Conservation (phyloP, 1,140 invertebrate species). For the Meteorus sp. region DNA sequence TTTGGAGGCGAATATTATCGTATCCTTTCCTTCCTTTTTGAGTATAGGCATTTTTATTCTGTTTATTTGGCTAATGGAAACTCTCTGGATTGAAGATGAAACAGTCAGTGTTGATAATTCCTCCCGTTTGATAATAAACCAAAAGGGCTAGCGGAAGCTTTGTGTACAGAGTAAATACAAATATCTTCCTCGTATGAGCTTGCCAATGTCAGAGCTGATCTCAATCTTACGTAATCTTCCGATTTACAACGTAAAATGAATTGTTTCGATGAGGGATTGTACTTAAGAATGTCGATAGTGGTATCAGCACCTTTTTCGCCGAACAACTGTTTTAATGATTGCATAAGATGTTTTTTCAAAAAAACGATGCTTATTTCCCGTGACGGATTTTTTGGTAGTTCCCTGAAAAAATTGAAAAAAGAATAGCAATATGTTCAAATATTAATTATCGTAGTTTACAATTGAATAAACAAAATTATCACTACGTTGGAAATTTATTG, state of each 20-base stretch:
- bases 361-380: constrained; percentile 53
- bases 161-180: constrained; percentile 63
- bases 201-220: constrained; percentile 62
- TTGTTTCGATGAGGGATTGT: constrained; percentile 50
- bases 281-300: constrained; percentile 64
- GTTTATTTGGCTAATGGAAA: constrained; percentile 40
- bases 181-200: constrained; percentile 57
- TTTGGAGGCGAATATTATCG: constrained; percentile 80
- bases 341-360: constrained; percentile 63
- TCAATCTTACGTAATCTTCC: constrained; percentile 61
- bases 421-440: constrained; percentile 9
- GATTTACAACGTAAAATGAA: constrained; percentile 63
- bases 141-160: constrained; percentile 56
- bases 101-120: constrained; percentile 38
- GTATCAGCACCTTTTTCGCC: constrained; percentile 63
- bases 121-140: constrained; percentile 16
- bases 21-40: constrained; percentile 72
- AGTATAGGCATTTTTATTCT: constrained; percentile 52
- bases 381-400: constrained; percentile 49
- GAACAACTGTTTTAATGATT: constrained; percentile 61
- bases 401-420: constrained; percentile 50
- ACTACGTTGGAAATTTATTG: not conserved
- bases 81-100: constrained; percentile 48
- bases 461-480: constrained; percentile 7
- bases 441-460: constrained; percentile 18